Evolutionary conservation across 2,888 invertebrate species (phyloP).

Genomic region (Epistrophella euchroma): DNA sequence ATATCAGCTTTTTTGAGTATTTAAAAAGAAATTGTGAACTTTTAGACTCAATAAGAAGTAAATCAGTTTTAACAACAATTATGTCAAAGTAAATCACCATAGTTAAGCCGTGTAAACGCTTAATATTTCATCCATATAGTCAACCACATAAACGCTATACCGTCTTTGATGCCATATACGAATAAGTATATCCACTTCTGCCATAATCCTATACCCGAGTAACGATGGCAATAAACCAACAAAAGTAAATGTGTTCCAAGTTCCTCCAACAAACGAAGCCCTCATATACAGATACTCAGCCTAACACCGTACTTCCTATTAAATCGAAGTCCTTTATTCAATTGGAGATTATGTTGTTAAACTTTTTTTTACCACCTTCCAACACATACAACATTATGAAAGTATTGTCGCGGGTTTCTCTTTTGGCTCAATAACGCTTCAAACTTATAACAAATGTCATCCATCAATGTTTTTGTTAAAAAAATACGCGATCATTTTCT

Average conservation of each 20-base stretch:
- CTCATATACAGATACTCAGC: too few species aligned
- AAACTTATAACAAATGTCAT: constrained; percentile 60
- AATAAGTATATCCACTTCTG: neutral
- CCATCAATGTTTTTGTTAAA: constrained; percentile 56
- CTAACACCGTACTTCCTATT: neutral
- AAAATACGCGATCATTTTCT: constrained; percentile 17
- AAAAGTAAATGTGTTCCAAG: constrained; percentile 8
- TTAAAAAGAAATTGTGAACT: too few species aligned
- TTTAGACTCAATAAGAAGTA: too few species aligned
- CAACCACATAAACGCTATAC: too few species aligned
- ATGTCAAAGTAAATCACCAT: too few species aligned
- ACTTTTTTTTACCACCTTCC: constrained; percentile 50
- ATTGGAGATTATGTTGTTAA: constrained; percentile 70
- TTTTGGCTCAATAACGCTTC: constrained; percentile 28
- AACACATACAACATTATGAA: neutral
- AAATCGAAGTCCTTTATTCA: constrained; percentile 34
- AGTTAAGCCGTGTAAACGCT: too few species aligned
- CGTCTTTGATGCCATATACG: too few species aligned
- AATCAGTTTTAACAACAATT: too few species aligned
- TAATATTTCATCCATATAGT: too few species aligned
- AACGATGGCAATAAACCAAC: constrained; percentile 47
- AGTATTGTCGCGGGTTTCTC: neutral
- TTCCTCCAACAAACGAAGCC: too few species aligned
- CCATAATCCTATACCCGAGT: constrained; percentile 1
- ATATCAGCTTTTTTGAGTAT: too few species aligned